A percentile compares a stretch with the other conserved stretches of the same genome.
These are phyloP conservation scores for Achlya flavicornis DNA, from an alignment of 2,888 invertebrate species.

Conservation along the genomic window DNA sequence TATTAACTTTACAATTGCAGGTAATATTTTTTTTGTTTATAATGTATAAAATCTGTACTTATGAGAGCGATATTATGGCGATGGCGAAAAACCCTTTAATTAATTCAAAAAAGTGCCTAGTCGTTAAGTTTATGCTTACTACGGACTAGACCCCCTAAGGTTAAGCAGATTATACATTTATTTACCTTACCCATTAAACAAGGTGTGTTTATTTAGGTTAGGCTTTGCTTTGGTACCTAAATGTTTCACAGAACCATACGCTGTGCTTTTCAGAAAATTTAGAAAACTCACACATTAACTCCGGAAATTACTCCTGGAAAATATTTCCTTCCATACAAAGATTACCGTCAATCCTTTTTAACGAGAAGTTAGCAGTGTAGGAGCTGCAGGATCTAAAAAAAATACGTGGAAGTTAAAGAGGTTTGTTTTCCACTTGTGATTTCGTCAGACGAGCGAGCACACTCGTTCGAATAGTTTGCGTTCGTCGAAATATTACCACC, in stretches of 20 bases:
- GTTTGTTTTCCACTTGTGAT: constrained; percentile 57
- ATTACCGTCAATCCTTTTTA: no score
- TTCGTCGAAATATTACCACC: constrained; percentile 57
- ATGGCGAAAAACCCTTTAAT: no score
- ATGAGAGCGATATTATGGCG: no score
- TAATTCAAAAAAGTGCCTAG: no score
- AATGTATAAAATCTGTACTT: no score
- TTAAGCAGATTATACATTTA: background rate
- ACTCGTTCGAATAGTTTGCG: constrained; percentile 60
- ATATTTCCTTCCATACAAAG: background rate
- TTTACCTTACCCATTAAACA: background rate
- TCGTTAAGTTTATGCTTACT: no score
- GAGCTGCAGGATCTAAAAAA: constrained; percentile 14
- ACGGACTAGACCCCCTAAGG: no score
- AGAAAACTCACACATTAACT: no score
- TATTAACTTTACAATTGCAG: no score
- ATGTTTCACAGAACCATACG: background rate
- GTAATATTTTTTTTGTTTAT: no score
- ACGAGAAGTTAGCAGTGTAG: no score
- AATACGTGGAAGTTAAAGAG: constrained; percentile 42
- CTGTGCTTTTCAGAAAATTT: background rate
- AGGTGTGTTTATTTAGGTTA: background rate
- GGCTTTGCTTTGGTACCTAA: background rate
- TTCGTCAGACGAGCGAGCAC: constrained; percentile 56
- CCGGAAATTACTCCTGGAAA: background rate